A percentile compares a stretch with the other conserved stretches of the same genome.
Conservation (phyloP, 2,888 invertebrate species). For the Xylota segnis region DNA sequence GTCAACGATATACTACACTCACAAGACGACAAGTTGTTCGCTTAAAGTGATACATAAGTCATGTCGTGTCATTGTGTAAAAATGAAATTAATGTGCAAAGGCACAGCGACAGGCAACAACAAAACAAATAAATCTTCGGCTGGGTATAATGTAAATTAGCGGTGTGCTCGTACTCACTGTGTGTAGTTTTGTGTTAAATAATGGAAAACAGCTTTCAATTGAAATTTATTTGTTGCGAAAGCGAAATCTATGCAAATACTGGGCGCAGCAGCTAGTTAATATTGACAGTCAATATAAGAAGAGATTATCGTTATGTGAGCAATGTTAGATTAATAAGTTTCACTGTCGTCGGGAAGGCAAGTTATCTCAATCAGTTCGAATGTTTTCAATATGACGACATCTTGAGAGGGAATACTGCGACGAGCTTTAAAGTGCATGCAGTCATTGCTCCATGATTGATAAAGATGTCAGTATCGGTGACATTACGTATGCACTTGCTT, state of each 20-base stretch:
- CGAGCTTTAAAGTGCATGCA: too few relatives aligned
- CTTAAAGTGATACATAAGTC: constrained; percentile 59
- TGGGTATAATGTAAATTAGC: constrained; percentile 27
- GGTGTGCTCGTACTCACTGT: constrained; percentile 2
- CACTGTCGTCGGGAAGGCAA: neutral
- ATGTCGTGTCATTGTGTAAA: constrained; percentile 62
- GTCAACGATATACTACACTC: constrained; percentile 2
- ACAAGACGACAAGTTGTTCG: constrained; percentile 46
- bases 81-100: constrained; percentile 28
- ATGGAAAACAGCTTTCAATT: constrained; percentile 39
- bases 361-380: neutral
- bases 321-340: neutral
- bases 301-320: constrained; percentile 12
- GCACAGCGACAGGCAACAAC: neutral
- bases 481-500: too few relatives aligned
- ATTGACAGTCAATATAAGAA: constrained; percentile 16
- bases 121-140: constrained; percentile 36
- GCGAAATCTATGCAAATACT: constrained; percentile 39
- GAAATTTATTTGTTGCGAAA: constrained; percentile 43
- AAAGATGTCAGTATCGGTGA: too few relatives aligned
- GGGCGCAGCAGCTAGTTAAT: constrained; percentile 33
- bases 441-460: too few relatives aligned
- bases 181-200: constrained; percentile 7
- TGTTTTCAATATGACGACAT: neutral
- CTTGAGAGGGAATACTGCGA: too few relatives aligned